Evolutionary conservation across 2,113 vertebrate species (phyloP), one percentile per base, ranked within the genome.

Genomic region (Glareola pratincola): DNA sequence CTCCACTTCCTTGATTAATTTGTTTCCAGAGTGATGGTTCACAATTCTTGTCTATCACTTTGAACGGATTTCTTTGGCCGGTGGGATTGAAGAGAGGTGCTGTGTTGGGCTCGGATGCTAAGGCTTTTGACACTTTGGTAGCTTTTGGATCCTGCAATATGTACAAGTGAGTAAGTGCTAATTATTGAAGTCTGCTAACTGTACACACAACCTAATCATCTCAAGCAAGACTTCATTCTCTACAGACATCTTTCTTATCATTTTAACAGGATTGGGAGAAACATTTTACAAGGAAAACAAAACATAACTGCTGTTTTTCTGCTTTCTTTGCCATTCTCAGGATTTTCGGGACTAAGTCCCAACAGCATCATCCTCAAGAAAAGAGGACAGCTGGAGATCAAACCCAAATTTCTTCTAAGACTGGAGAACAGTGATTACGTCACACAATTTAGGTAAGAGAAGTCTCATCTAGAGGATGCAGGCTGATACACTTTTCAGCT

Each of bases 11-110:
- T 88, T 79, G 68, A 34, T 93, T 96, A n/a, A 96, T 45, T 73
- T 92, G 97, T 90, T 95, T 98, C 98, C 98, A 97, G 68, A 95
- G 91, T 3, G 97, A 97, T 19, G 92, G 91, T 41, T 98, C 89
- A 81, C 96, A 90, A 22, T 91, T 97, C 96, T 98, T 98, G 47
- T 94, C 85, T 2, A 98, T 86, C 47, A 97, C 98, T 96, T 98
- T 99, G 76, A 99, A 99, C 0, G 99, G 99, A 95, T 99, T 99
- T 97, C 98, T 98, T 69, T 97, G 97, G 23, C 89, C 63, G 4
- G 87, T 96, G 32, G 97, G 82, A 90, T 72, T 96, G 68, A 84
- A 96, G 37, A 93, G 36, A 50, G 93, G 92, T 85, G 71, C 83
- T 62, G 60, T 53, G 17, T 22, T 82, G 50, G 14, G 97, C 62